Conservation (phyloP, 2,797 vertebrate species). For the Periparus ater region DNA sequence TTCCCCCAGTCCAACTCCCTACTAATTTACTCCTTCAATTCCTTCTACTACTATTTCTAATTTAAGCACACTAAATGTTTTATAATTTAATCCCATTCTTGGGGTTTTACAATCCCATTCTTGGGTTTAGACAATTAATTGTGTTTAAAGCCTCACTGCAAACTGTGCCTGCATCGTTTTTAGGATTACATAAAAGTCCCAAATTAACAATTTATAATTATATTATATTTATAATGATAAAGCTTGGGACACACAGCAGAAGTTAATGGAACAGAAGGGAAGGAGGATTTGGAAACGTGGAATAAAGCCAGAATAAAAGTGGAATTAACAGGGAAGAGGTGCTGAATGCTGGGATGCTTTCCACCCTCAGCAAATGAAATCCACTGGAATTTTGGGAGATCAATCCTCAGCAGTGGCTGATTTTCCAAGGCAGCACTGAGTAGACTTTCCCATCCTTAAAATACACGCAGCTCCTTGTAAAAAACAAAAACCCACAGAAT, state of each 20-base stretch:
- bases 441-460: background rate
- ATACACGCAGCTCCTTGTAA: background rate
- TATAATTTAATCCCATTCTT: background rate
- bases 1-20: background rate
- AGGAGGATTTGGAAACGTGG: background rate
- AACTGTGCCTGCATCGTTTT: background rate
- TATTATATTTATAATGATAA: background rate
- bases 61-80: background rate
- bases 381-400: accelerated
- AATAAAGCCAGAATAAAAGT: background rate
- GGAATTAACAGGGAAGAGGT: background rate
- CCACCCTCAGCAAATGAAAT: background rate
- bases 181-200: background rate
- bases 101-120: background rate
- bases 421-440: accelerated
- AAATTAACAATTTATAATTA: background rate
- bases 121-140: background rate
- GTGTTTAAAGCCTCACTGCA: background rate
- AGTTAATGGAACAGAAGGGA: background rate
- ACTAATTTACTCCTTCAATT: background rate
- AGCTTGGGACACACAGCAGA: background rate
- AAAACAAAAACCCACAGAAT: background rate
- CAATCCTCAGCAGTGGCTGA: background rate
- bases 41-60: background rate
- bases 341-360: background rate